A percentile compares a stretch with the other conserved stretches of the same genome.
These are phyloP conservation scores for Varanus salvator DNA, from an alignment of 2,113 vertebrate genomes.

Conservation along the genomic window DNA sequence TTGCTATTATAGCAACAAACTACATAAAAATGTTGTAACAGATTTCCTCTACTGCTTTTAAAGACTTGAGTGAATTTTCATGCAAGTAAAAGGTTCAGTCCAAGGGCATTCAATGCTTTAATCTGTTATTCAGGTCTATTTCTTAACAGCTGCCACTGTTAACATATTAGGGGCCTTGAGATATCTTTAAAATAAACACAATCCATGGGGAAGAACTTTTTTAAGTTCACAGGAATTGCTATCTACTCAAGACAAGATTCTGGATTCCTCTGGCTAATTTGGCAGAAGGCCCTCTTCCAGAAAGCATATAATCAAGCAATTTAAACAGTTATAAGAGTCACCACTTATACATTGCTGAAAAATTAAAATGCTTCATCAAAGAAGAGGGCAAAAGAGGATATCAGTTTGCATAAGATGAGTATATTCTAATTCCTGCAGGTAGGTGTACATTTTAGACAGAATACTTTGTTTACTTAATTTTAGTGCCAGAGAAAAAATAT, in stretches of 20 bases:
- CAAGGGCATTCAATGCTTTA: background rate
- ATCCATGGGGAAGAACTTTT: background rate
- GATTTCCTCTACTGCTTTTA: background rate
- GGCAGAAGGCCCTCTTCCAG: background rate
- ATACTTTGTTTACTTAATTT: too few species aligned
- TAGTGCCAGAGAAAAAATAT: too few species aligned
- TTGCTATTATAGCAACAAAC: background rate
- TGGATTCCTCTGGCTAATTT: background rate
- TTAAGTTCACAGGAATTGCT: background rate
- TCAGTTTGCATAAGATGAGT: too few species aligned
- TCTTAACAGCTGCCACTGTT: background rate
- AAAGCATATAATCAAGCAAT: background rate
- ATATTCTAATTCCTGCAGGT: too few species aligned
- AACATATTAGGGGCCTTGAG: background rate
- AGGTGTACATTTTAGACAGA: too few species aligned
- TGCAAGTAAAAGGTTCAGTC: background rate
- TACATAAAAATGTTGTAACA: background rate
- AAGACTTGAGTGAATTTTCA: too few species aligned
- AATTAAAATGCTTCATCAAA: too few species aligned
- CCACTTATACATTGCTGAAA: too few species aligned
- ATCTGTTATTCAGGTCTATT: background rate
- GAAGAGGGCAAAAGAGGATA: too few species aligned
- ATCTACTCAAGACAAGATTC: background rate
- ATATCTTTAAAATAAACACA: background rate
- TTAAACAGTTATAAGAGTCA: background rate